phyloP scores from a whole-genome alignment of 2,888 invertebrate genomes.

The Lampropteryx suffumata region DNA sequence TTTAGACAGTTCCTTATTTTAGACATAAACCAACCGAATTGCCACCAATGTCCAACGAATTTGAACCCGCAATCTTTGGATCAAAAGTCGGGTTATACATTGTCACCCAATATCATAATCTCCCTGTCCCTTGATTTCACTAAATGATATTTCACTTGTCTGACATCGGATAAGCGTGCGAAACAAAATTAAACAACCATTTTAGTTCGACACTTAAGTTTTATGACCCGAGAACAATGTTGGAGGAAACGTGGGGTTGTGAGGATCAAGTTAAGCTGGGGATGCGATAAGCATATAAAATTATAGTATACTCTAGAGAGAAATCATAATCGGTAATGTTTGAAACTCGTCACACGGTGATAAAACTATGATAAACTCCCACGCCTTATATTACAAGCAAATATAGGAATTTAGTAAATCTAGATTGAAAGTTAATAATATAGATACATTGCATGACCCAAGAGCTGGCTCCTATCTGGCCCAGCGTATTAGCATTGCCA shows the following conservation, averaged over 20 bases:
- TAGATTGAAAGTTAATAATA: no score
- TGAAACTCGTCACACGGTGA: slow-evolving; percentile 61
- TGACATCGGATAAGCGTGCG: slow-evolving; percentile 68
- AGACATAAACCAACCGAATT: no score
- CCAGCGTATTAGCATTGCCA: no score
- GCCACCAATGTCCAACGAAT: no score
- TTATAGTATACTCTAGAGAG: slow-evolving; percentile 59
- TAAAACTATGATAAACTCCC: slow-evolving; percentile 57
- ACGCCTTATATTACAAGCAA: slow-evolving; percentile 52
- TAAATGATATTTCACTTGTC: slow-evolving; percentile 50
- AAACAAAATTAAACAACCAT: slow-evolving; percentile 41
- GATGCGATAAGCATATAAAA: slow-evolving; percentile 39
- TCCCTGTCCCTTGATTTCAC: slow-evolving; percentile 49
- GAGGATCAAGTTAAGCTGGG: slow-evolving; percentile 41
- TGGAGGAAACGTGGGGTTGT: slow-evolving; percentile 12
- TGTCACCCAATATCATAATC: slow-evolving; percentile 21
- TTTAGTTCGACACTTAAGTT: slow-evolving; percentile 33
- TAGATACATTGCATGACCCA: no score
- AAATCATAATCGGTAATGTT: slow-evolving; percentile 51
- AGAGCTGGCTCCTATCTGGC: no score
- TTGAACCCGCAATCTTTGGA: not conserved
- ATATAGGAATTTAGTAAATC: no score
- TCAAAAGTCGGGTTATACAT: slow-evolving; percentile 9
- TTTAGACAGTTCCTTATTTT: no score
- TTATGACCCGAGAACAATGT: not conserved